Base-by-base conservation (phyloP, 2,797 vertebrate genomes). In the Danio kyathit region DNA sequence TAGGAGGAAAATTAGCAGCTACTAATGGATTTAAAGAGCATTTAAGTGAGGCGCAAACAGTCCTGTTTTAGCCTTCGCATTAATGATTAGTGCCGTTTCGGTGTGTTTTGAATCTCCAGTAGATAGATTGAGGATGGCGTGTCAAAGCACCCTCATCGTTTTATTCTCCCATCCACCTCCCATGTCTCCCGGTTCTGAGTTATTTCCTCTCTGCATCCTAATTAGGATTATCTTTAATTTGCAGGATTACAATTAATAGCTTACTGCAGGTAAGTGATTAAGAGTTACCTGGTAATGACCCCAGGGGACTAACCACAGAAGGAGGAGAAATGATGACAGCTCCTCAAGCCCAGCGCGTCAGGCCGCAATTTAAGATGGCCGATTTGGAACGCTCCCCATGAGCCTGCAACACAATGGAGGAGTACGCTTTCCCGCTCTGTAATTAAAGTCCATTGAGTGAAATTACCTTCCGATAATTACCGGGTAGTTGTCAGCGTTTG, bases 391-490 rank as follows among this genome's bases (percentile, higher is more conserved):
- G 77, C 87, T 87, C 83, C 90, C 89, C 83, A 85, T 89, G 83
- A 89, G 83, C 88, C 86, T 84, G 83, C 74, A 90, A 89, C 89
- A 91, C 90, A 90, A 90, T 90, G 89, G 91, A 89, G 87, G 89
- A 85, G 91, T 87, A 90, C 89, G 88, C 86, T 91, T 85, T 85
- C 91, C 90, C 82, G 81, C 88, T 76, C 87, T 86, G 90, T 95
- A 95, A 95, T 96, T 96, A 95, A 94, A 92, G 91, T 92, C 94
- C 92, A 94, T 93, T 93, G 92, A 91, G 91, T 92, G 95, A 94
- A 94, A 93, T 94, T 94, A 90, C 92, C 92, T 92, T 88, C 88
- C 49, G 89, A 87, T 95, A 95, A 94, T 95, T 95, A 92, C 89
- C 89, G 91, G 94, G 93, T 94, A 94, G 93, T 93, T 94, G 94